Evolutionary conservation across 2,113 vertebrate genomes (phyloP), one percentile per base, ranked within the genome.

Genomic region (Galemys pyrenaicus): DNA sequence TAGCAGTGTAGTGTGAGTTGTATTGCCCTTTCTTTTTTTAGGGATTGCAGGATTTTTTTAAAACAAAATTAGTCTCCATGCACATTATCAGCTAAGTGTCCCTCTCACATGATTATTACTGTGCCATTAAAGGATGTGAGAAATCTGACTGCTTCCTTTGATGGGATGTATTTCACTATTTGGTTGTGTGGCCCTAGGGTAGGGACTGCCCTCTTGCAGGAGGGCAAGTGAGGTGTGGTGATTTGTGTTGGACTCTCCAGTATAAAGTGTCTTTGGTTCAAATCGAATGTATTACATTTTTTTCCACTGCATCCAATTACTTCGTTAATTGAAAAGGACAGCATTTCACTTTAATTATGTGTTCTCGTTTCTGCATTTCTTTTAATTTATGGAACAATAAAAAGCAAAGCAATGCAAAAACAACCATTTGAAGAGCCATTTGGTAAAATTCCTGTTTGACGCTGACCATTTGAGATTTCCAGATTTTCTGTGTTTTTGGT

Each of bases 291-390:
- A 73, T 94, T 93, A 68, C 54, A 56, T 75, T 88, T 94, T 88
- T 94, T 95, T 39, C 89, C 75, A 74, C 54, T 95, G 51, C 37
- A 87, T 95, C 89, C 86, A 92, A 77, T 95, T 94, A 92, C 37
- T 95, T 89, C 1, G 1, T 49, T 95, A 96, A 96, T 94, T 89
- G 86, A 89, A 96, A 96, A 96, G 51, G 91, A 91, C n/a, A 94
- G 54, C 54, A 87, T 94, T 94, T 74, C 54, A 83, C 20, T 94
- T 91, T 94, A 93, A 93, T 97, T 95, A 67, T 94, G 35, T 89
- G n/a, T 77, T 93, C 86, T 96, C 0, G 0, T 92, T 94, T 93
- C 95, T 94, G 58, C 49, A 62, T 95, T 97, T 89, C 68, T 96
- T 95, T 95, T 83, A 95, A 93, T 94, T 92, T 95, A 91, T 96